Evolutionary conservation across 2,797 vertebrate species (phyloP).

Genomic region (Manis javanica): DNA sequence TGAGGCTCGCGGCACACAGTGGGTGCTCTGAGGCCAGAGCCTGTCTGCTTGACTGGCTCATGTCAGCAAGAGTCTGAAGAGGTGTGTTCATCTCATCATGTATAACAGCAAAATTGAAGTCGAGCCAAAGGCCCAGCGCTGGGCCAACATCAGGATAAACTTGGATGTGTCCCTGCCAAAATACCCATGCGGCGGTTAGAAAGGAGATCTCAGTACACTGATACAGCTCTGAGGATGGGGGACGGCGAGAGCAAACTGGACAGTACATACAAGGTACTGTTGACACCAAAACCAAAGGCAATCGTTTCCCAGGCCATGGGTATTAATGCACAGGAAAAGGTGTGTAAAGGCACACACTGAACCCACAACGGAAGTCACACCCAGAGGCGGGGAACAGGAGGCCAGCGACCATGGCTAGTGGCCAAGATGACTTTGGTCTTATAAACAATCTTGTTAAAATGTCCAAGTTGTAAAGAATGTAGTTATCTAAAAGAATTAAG

Average conservation of each 20-base stretch:
- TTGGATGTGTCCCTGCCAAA: no score
- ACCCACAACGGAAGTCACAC: rapidly evolving
- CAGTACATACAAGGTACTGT: rapidly evolving
- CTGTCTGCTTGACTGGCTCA: neutral
- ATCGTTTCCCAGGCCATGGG: rapidly evolving
- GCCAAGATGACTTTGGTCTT: neutral
- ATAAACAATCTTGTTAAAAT: neutral
- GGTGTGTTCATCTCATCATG: rapidly evolving
- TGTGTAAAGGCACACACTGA: neutral
- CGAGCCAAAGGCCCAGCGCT: neutral
- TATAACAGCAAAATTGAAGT: no score
- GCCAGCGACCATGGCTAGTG: neutral
- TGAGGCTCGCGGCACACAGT: neutral
- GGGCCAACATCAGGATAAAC: rapidly evolving
- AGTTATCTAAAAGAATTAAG: neutral
- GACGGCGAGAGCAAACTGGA: neutral
- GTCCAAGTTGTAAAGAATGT: neutral
- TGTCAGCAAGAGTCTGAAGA: rapidly evolving
- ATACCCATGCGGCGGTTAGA: no score
- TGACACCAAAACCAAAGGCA: no score
- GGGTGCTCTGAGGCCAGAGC: neutral
- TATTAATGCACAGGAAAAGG: rapidly evolving
- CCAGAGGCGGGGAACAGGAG: rapidly evolving
- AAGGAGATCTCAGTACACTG: neutral
- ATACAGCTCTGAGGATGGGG: neutral